A percentile compares a stretch with the other conserved stretches of the same genome.
Evolutionary conservation across 2,797 vertebrate species (phyloP).

Genomic region (Bovichtus diacanthus): DNA sequence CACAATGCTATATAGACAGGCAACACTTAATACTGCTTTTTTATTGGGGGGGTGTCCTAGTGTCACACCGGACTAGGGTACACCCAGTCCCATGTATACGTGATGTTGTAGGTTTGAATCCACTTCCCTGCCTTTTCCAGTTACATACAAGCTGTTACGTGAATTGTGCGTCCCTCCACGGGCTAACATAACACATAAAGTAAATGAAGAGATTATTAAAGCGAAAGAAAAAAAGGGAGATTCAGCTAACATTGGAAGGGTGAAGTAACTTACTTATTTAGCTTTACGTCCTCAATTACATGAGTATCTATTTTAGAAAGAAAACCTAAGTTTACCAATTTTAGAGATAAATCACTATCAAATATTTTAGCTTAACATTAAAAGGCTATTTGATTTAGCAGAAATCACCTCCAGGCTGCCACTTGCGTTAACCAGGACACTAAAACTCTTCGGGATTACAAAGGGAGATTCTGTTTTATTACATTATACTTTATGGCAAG

Average conservation of each 20-base stretch:
- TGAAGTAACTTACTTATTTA: not conserved
- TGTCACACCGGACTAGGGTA: conserved; percentile 51
- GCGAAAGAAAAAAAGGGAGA: not conserved
- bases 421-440: conserved; percentile 27
- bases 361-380: conserved; percentile 6
- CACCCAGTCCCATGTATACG: conserved; percentile 35
- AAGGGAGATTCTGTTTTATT: conserved; percentile 41
- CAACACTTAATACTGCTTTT: conserved; percentile 76
- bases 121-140: not conserved
- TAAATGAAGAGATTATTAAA: not conserved
- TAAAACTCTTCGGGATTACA: conserved; percentile 51
- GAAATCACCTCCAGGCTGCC: conserved; percentile 9
- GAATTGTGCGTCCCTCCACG: not conserved
- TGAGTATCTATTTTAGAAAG: conserved; percentile 3
- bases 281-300: conserved; percentile 1
- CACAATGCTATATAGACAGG: conserved; percentile 79
- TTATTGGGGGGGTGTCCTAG: conserved; percentile 60
- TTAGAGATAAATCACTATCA: conserved; percentile 9
- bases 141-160: not conserved
- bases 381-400: conserved; percentile 15
- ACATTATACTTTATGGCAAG: conserved; percentile 45
- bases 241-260: not conserved
- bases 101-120: conserved; percentile 18
- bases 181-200: not conserved
- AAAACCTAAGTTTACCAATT: conserved; percentile 17